A percentile compares a stretch with the other conserved stretches of the same genome.
phyloP scores from a whole-genome alignment of 2,888 invertebrate species.

The Papilio elwesi region DNA sequence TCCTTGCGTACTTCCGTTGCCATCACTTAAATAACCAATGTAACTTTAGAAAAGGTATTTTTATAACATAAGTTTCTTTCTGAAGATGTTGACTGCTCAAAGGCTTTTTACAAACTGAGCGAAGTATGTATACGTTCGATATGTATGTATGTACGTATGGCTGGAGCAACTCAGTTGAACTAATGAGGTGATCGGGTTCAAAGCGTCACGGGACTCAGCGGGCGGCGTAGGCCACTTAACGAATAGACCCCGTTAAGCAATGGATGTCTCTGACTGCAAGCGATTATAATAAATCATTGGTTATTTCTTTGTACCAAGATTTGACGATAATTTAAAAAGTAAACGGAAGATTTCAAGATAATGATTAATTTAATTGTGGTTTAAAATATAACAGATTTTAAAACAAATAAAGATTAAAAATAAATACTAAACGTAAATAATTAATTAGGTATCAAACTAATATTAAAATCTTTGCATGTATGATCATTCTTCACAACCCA shows the following conservation, averaged over 20 bases:
- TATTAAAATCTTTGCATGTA: too few relatives aligned
- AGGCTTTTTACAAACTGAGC: constrained; percentile 74
- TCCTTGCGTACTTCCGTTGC: constrained; percentile 73
- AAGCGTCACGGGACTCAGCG: constrained; percentile 70
- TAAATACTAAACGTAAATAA: too few relatives aligned
- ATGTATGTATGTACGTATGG: constrained; percentile 68
- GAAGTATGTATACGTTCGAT: constrained; percentile 62
- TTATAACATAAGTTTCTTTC: constrained; percentile 49
- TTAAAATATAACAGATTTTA: too few relatives aligned
- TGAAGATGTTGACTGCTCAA: constrained; percentile 71
- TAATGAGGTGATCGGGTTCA: constrained; percentile 82
- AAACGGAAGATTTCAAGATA: too few relatives aligned
- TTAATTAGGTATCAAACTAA: too few relatives aligned
- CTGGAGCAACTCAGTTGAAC: constrained; percentile 73
- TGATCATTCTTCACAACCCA: too few relatives aligned
- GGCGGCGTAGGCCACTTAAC: constrained; percentile 65
- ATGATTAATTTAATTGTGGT: too few relatives aligned
- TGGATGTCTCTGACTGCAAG: constrained; percentile 27
- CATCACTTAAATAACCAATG: constrained; percentile 67
- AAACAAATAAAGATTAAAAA: too few relatives aligned
- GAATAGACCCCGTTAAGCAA: constrained; percentile 47
- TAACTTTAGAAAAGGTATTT: constrained; percentile 48
- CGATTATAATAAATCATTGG: constrained; percentile 1
- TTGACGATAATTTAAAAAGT: neutral
- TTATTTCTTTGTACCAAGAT: neutral